phyloP scores from a whole-genome alignment of 2,797 vertebrate species.

The Eidolon dupreanum region DNA sequence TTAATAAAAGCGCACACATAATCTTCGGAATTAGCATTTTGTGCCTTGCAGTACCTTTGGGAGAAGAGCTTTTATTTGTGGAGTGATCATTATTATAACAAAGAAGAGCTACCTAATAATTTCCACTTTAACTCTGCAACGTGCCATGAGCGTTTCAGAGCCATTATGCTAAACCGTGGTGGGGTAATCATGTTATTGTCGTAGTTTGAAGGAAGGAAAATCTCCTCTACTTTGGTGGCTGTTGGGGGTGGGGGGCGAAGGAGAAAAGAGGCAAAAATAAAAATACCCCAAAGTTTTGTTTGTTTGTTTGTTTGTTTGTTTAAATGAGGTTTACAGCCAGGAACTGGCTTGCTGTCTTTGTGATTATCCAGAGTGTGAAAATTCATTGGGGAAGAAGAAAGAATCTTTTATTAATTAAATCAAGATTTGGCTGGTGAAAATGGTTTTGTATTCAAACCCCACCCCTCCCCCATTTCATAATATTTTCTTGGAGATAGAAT shows the following conservation, averaged over 20 bases:
- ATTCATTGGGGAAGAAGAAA: constrained; percentile 24
- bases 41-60: constrained; percentile 92
- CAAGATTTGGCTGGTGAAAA: constrained; percentile 19
- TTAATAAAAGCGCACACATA: constrained; percentile 98
- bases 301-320: constrained; percentile 79
- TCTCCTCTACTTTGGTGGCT: constrained; percentile 84
- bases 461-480: neutral
- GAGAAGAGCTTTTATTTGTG: constrained; percentile 94
- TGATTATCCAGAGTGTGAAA: neutral
- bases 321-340: constrained; percentile 35
- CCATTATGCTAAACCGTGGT: constrained; percentile 91
- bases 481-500: constrained; percentile 35
- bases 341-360: constrained; percentile 36
- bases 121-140: constrained; percentile 90
- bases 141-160: constrained; percentile 90
- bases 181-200: constrained; percentile 90
- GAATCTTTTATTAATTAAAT: constrained; percentile 48
- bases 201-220: constrained; percentile 88
- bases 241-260: constrained; percentile 48
- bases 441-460: constrained; percentile 3
- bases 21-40: constrained; percentile 99
- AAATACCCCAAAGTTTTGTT: constrained; percentile 65
- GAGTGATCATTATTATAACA: constrained; percentile 93
- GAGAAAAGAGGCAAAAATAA: neutral
- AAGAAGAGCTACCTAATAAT: constrained; percentile 91